A percentile compares a stretch with the other conserved stretches of the same genome.
Conservation (phyloP, 2,888 invertebrate genomes). For the Zygothrica quintamaculata region DNA sequence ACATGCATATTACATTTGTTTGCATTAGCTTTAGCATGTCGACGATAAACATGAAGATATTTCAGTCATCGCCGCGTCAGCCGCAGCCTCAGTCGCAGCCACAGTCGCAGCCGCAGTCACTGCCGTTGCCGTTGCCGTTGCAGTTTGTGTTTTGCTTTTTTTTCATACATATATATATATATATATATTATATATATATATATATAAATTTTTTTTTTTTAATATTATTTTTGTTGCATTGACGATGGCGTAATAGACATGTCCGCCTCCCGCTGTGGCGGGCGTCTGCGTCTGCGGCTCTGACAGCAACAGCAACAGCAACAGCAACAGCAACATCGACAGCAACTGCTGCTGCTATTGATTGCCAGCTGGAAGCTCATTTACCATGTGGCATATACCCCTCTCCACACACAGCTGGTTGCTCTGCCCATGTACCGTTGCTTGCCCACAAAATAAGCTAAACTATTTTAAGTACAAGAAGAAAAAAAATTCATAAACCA, state of each 20-base stretch:
- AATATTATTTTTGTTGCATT: constrained; percentile 31
- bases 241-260: constrained; percentile 75
- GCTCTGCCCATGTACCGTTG: too few species aligned
- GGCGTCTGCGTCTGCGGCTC: constrained; percentile 39
- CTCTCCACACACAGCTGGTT: too few species aligned
- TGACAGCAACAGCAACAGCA: constrained; percentile 23
- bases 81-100: constrained; percentile 1
- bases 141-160: constrained; percentile 11
- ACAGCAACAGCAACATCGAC: constrained; percentile 24
- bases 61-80: constrained; percentile 25
- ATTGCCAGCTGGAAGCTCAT: constrained; percentile 57
- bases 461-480: too few species aligned
- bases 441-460: too few species aligned
- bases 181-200: too few species aligned
- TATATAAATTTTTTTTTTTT: constrained; percentile 7
- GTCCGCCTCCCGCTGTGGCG: constrained; percentile 56
- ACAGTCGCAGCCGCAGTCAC: constrained; percentile 23
- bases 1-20: constrained; percentile 24
- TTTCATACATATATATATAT: too few species aligned
- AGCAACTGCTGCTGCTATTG: constrained; percentile 40
- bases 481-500: too few species aligned
- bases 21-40: constrained; percentile 48
- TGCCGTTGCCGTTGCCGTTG: constrained; percentile 38
- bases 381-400: constrained; percentile 29
- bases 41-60: constrained; percentile 64